Percentiles rank a stretch among this genome's conserved stretches.
phyloP scores from a whole-genome alignment of 2,797 vertebrate genomes.

The Phyllotis vaccarum region DNA sequence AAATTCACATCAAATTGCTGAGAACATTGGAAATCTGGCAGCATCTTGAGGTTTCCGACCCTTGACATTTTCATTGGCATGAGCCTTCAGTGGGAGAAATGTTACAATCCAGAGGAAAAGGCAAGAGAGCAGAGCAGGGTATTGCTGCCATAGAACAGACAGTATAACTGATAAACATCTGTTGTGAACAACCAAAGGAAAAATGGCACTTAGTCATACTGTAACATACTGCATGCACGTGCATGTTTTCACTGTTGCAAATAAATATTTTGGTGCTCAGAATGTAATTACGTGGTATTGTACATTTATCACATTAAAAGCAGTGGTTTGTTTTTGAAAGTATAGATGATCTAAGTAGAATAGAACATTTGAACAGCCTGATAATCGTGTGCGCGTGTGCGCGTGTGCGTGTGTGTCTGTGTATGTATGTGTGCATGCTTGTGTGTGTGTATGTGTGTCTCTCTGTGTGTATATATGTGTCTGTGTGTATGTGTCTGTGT shows the following conservation, averaged over 20 bases:
- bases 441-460: too few relatives aligned
- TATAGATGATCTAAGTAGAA: neutral
- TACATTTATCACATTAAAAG: neutral
- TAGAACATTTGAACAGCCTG: neutral
- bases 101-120: neutral
- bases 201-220: neutral
- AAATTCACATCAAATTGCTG: neutral
- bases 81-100: neutral
- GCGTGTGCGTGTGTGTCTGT: too few relatives aligned
- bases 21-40: neutral
- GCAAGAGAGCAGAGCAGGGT: neutral
- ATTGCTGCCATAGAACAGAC: neutral
- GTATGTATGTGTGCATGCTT: too few relatives aligned
- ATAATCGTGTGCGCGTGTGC: neutral
- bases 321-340: neutral
- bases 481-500: too few relatives aligned
- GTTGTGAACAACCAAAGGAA: neutral
- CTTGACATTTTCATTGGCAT: neutral
- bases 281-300: neutral
- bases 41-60: neutral
- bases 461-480: too few relatives aligned
- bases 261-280: neutral
- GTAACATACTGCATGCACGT: neutral
- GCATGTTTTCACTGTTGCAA: conserved; percentile 3
- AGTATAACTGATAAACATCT: neutral